Evolutionary conservation across 2,888 invertebrate species (phyloP).

Genomic region (Stenurella melanura): DNA sequence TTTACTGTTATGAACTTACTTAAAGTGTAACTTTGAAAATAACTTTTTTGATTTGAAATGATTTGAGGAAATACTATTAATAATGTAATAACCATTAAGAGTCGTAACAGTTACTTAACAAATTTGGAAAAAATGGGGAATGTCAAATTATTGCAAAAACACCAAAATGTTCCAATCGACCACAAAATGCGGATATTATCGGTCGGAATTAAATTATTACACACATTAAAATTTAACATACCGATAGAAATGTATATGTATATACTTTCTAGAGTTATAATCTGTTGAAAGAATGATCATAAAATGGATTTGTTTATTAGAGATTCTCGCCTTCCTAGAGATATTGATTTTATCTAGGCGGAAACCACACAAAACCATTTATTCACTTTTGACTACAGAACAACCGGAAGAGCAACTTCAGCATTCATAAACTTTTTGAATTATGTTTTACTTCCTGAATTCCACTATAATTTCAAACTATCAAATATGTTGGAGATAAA

Average conservation of each 20-base stretch:
- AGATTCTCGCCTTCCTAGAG: background rate
- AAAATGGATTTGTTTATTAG: conserved; percentile 1
- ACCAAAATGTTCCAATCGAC: too few species aligned
- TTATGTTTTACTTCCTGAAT: conserved; percentile 2
- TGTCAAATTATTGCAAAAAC: too few species aligned
- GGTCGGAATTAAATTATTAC: too few species aligned
- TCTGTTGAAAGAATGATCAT: background rate
- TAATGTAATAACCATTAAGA: too few species aligned
- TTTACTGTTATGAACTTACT: too few species aligned
- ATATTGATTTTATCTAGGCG: conserved; percentile 18
- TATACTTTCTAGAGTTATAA: background rate
- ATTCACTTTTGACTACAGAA: background rate
- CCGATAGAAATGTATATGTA: background rate
- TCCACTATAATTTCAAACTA: conserved; percentile 4
- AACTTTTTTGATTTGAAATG: too few species aligned
- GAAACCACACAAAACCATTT: conserved; percentile 10
- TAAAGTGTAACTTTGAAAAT: too few species aligned
- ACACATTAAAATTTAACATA: background rate
- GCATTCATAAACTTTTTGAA: conserved; percentile 2
- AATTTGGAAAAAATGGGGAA: too few species aligned
- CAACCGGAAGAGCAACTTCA: background rate
- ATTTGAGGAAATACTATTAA: too few species aligned
- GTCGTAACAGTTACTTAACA: too few species aligned
- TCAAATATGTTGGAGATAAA: background rate
- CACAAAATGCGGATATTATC: too few species aligned